A percentile compares a stretch with the other conserved stretches of the same genome.
Evolutionary conservation across 2,113 vertebrate genomes (phyloP).

Genomic region (Prietella phreatophila): DNA sequence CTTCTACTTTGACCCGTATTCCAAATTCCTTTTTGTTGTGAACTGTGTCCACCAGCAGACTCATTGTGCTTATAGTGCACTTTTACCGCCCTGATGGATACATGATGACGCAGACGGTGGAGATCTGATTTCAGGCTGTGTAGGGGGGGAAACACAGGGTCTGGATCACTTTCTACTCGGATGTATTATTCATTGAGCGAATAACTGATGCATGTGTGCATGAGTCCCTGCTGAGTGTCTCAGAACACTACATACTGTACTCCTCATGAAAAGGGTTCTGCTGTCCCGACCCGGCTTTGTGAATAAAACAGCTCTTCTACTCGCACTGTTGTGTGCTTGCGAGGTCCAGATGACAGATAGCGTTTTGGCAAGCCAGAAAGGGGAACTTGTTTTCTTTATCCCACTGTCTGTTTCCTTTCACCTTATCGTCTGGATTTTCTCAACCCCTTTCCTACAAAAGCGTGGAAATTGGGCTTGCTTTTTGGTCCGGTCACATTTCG

Average conservation of each 20-base stretch:
- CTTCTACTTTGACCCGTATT: neutral
- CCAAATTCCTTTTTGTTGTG: neutral
- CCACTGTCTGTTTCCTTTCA: neutral
- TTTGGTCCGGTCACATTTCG: neutral
- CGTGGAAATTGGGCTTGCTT: neutral
- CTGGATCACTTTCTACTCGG: conserved; percentile 14
- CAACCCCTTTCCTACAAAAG: neutral
- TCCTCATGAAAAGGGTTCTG: neutral
- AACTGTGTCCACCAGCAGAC: neutral
- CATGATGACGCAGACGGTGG: neutral
- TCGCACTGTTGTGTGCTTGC: neutral
- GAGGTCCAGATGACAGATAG: neutral
- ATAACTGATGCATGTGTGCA: neutral
- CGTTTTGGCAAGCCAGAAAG: neutral
- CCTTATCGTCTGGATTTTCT: neutral
- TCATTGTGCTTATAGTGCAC: neutral
- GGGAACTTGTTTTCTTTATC: neutral
- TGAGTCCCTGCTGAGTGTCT: neutral
- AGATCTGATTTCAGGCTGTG: conserved; percentile 54
- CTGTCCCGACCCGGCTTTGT: neutral
- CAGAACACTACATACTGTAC: neutral
- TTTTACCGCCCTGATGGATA: neutral
- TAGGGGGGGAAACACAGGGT: conserved; percentile 17
- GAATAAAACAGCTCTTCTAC: neutral
- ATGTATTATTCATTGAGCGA: conserved; percentile 44